Percentiles rank a stretch among this genome's conserved stretches.
Conservation (phyloP, 2,888 invertebrate genomes). For the Sesia apiformis region DNA sequence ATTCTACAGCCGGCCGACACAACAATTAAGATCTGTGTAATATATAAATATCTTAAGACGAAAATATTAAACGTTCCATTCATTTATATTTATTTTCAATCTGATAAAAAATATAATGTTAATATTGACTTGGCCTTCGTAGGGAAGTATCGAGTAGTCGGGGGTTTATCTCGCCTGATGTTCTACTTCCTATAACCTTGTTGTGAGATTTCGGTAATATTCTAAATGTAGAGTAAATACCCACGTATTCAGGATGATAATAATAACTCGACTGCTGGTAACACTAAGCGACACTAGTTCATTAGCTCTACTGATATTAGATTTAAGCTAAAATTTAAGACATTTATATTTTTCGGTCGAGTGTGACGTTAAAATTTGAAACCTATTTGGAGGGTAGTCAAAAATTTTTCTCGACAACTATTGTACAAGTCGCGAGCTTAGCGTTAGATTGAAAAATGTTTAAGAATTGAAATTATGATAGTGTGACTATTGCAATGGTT, state of each 20-base stretch:
- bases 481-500: slow-evolving; percentile 1
- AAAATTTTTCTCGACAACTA: slow-evolving; percentile 1
- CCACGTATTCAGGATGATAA: neutral
- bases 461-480: slow-evolving; percentile 9
- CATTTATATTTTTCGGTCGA: neutral
- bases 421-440: slow-evolving; percentile 54
- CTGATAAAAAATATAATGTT: too few species aligned
- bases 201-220: neutral
- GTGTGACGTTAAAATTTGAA: neutral
- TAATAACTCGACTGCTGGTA: neutral
- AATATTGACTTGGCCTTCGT: too few species aligned
- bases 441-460: slow-evolving; percentile 16
- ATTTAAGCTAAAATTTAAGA: neutral
- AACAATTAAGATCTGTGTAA: too few species aligned
- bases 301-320: neutral
- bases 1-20: too few species aligned
- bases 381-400: neutral
- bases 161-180: too few species aligned
- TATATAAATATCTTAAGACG: too few species aligned
- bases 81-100: too few species aligned
- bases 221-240: neutral
- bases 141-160: too few species aligned
- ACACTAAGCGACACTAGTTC: neutral
- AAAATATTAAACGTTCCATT: too few species aligned
- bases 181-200: neutral